These are phyloP conservation scores for Amazona finschi DNA, from an alignment of 2,797 vertebrate species.

Conservation along the genomic window DNA sequence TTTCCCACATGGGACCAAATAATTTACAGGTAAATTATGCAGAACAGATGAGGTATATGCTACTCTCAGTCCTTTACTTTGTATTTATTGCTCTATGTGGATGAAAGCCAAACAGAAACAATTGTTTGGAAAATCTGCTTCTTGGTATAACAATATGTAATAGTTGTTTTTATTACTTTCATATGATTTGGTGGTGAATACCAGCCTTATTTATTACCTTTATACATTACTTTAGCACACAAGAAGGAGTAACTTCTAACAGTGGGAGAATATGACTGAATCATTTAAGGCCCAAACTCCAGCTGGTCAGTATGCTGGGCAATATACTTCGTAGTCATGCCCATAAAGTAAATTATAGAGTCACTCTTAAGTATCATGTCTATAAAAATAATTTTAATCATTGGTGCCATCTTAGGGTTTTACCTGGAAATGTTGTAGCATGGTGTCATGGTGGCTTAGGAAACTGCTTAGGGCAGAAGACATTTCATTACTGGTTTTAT, in stretches of 20 bases:
- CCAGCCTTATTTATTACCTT: background rate
- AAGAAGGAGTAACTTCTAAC: background rate
- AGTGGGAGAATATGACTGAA: background rate
- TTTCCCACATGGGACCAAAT: background rate
- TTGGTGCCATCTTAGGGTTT: background rate
- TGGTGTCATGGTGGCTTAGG: background rate
- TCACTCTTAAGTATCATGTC: background rate
- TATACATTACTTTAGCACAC: background rate
- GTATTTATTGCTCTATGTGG: background rate
- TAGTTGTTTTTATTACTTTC: background rate
- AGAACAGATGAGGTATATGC: background rate
- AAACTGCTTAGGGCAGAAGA: background rate
- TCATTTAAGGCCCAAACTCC: background rate
- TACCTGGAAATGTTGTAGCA: conserved; percentile 18
- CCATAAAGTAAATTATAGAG: background rate
- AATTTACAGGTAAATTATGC: background rate
- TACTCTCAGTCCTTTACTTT: background rate
- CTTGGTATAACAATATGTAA: background rate
- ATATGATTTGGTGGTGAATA: background rate
- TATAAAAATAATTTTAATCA: background rate
- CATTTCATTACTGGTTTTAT: background rate
- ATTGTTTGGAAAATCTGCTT: background rate
- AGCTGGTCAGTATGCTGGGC: background rate
- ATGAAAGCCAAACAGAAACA: background rate
- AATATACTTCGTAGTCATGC: background rate